Evolutionary conservation across 2,888 invertebrate genomes (phyloP).

Genomic region (Magallana nippona): DNA sequence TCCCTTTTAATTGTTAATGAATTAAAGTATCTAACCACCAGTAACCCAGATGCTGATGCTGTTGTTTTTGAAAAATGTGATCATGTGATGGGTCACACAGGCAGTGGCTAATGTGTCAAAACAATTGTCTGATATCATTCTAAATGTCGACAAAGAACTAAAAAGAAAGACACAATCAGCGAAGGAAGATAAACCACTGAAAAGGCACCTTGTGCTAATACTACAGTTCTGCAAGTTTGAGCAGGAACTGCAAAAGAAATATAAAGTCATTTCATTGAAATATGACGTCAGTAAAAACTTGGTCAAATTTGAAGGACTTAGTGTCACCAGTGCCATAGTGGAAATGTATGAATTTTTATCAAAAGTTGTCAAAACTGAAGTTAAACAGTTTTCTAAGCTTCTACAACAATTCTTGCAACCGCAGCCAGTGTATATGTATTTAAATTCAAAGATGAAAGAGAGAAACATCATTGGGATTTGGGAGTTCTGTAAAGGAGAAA

Average conservation of each 20-base stretch:
- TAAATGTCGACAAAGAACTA: conserved; percentile 12
- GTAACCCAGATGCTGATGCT: conserved; percentile 49
- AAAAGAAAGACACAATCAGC: conserved; percentile 46
- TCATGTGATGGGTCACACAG: conserved; percentile 43
- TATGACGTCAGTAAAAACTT: background rate
- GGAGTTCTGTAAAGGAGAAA: conserved; percentile 36
- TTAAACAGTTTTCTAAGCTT: conserved; percentile 27
- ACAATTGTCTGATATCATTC: conserved; percentile 34
- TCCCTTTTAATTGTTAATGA: conserved; percentile 40
- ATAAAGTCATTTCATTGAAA: conserved; percentile 33
- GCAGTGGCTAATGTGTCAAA: conserved; percentile 34
- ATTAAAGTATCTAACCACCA: conserved; percentile 43
- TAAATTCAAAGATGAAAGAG: conserved; percentile 39
- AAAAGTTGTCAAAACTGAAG: conserved; percentile 21
- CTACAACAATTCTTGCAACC: conserved; percentile 14
- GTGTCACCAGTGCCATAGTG: conserved; percentile 37
- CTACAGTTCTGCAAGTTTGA: conserved; percentile 34
- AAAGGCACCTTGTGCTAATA: conserved; percentile 37
- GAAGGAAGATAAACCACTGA: conserved; percentile 30
- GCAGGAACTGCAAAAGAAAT: conserved; percentile 36
- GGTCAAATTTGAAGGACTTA: conserved; percentile 44
- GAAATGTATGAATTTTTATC: conserved; percentile 40
- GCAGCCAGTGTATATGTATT: conserved; percentile 36
- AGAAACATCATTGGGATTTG: conserved; percentile 39
- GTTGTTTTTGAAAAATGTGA: conserved; percentile 46